Evolutionary conservation across 2,797 vertebrate genomes (phyloP).

Genomic region (Pangasius krempfi): DNA sequence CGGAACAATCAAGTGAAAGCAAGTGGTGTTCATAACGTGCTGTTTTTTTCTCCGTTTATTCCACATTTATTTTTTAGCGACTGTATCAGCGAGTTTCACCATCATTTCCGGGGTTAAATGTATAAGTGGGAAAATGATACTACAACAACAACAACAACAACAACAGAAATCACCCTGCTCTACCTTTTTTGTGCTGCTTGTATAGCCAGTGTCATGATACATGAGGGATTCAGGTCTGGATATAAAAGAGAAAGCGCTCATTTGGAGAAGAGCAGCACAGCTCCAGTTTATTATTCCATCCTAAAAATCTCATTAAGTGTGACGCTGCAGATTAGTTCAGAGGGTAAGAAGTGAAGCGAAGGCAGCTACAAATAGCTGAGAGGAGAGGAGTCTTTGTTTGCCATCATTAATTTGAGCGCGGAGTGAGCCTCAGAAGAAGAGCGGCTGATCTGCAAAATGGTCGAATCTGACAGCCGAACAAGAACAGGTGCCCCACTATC

Average conservation of each 20-base stretch:
- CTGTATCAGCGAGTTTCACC: neutral
- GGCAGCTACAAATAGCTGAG: constrained; percentile 68
- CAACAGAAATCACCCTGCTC: neutral
- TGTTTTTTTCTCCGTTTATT: neutral
- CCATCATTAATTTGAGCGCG: constrained; percentile 74
- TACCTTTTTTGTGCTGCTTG: neutral
- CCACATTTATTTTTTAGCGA: neutral
- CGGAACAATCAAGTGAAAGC: neutral
- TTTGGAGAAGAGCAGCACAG: constrained; percentile 56
- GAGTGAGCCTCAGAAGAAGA: constrained; percentile 67
- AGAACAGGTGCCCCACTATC: constrained; percentile 67
- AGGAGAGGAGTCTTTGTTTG: constrained; percentile 73
- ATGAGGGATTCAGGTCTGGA: constrained; percentile 34
- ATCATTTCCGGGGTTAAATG: neutral
- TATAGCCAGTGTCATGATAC: constrained; percentile 42
- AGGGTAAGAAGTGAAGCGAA: constrained; percentile 49
- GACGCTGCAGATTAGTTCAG: constrained; percentile 79
- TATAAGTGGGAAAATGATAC: neutral
- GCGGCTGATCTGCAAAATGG: constrained; percentile 70
- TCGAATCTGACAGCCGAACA: constrained; percentile 72
- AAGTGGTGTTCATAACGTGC: neutral
- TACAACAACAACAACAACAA: neutral
- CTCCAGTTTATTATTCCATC: constrained; percentile 76
- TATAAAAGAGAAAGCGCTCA: constrained; percentile 37
- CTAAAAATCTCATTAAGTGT: constrained; percentile 82